Evolutionary conservation across 2,888 invertebrate genomes (phyloP).

Genomic region (Saturnia pavonia): DNA sequence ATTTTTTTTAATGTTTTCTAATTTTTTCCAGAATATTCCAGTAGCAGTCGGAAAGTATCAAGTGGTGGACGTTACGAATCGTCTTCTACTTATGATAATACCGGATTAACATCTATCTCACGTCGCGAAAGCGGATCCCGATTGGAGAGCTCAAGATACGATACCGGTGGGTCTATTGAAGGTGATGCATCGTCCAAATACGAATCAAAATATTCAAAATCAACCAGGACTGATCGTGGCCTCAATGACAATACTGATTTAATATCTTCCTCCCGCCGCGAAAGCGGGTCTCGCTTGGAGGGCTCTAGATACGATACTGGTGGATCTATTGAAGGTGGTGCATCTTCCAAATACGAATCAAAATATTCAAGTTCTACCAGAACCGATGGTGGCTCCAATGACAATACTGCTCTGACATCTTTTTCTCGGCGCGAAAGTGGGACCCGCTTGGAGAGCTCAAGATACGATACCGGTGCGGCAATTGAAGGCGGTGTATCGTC

Average conservation of each 20-base stretch:
- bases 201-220: slow-evolving; percentile 67
- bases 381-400: slow-evolving; percentile 43
- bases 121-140: slow-evolving; percentile 71
- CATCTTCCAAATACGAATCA: slow-evolving; percentile 64
- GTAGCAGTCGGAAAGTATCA: slow-evolving; percentile 64
- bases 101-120: slow-evolving; percentile 47
- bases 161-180: slow-evolving; percentile 57
- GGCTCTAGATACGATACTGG: slow-evolving; percentile 57
- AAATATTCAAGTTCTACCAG: slow-evolving; percentile 60
- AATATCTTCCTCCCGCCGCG: slow-evolving; percentile 52
- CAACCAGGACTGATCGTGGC: slow-evolving; percentile 48
- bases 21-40: slow-evolving; percentile 61
- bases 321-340: slow-evolving; percentile 58
- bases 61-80: slow-evolving; percentile 69
- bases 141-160: slow-evolving; percentile 56
- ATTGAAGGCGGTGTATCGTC: slow-evolving; percentile 48
- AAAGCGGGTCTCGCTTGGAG: slow-evolving; percentile 66
- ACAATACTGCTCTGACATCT: slow-evolving; percentile 11
- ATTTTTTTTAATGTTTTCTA: background rate
- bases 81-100: slow-evolving; percentile 57
- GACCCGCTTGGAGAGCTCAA: slow-evolving; percentile 26
- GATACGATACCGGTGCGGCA: slow-evolving; percentile 29
- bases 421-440: slow-evolving; percentile 13
- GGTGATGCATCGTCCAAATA: slow-evolving; percentile 60
- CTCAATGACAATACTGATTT: background rate